These are phyloP conservation scores for Xestia rhomboidea DNA, from an alignment of 2,888 invertebrate species.

Conservation along the genomic window DNA sequence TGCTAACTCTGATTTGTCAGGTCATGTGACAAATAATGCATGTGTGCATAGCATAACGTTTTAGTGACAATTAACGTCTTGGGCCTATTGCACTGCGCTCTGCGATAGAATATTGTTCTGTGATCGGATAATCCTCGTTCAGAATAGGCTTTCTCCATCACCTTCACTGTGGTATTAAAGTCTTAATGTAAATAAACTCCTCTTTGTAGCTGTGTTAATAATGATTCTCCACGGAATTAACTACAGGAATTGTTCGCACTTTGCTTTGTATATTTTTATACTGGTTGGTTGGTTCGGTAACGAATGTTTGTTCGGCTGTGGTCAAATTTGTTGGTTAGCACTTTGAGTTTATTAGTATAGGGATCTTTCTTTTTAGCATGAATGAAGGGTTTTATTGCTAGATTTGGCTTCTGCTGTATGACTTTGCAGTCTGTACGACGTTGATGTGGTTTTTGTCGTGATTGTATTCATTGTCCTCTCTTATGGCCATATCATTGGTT, in stretches of 20 bases:
- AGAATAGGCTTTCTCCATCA: constrained; percentile 27
- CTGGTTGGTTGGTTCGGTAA: constrained; percentile 21
- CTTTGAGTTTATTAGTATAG: neutral
- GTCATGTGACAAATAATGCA: too few species aligned
- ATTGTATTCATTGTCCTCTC: neutral
- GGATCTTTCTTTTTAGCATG: neutral
- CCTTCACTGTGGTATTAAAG: constrained; percentile 35
- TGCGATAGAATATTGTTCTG: too few species aligned
- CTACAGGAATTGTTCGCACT: constrained; percentile 49
- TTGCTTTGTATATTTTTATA: constrained; percentile 48
- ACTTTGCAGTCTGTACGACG: neutral
- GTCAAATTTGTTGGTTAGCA: constrained; percentile 8
- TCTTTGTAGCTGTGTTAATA: constrained; percentile 63
- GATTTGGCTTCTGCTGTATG: neutral
- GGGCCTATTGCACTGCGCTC: too few species aligned
- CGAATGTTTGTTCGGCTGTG: constrained; percentile 23
- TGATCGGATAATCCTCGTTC: neutral
- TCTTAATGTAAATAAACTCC: constrained; percentile 63
- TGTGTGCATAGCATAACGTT: too few species aligned
- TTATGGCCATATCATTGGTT: neutral
- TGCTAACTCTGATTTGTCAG: too few species aligned
- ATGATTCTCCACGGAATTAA: constrained; percentile 58
- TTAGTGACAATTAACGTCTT: too few species aligned
- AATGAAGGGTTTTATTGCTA: neutral
- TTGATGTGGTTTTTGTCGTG: neutral